Evolutionary conservation across 2,888 invertebrate genomes (phyloP).

Genomic region (Rhamnusium bicolor): DNA sequence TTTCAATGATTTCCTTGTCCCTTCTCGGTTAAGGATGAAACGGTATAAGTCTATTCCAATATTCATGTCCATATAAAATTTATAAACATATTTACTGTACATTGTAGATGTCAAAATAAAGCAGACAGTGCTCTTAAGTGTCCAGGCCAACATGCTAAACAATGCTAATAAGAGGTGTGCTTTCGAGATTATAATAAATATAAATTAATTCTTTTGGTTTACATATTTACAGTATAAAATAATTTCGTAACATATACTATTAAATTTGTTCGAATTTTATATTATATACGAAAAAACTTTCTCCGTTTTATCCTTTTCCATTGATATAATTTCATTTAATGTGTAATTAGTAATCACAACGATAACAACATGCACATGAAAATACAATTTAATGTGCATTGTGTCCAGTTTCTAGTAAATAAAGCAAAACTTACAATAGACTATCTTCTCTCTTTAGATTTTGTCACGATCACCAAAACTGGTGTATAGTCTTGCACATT

Average conservation of each 20-base stretch:
- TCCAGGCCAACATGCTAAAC: background rate
- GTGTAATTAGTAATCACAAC: background rate
- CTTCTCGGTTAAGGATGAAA: background rate
- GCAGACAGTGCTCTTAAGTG: background rate
- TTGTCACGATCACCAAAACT: background rate
- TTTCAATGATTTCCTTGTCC: background rate
- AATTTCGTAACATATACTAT: too few species aligned
- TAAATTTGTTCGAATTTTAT: too few species aligned
- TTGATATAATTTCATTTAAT: conserved; percentile 1
- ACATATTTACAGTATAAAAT: too few species aligned
- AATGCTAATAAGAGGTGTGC: background rate
- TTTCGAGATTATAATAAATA: too few species aligned
- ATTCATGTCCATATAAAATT: too few species aligned
- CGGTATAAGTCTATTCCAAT: too few species aligned
- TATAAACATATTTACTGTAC: background rate
- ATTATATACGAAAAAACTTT: too few species aligned
- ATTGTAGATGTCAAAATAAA: background rate
- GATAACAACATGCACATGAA: conserved; percentile 18
- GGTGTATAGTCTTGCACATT: background rate
- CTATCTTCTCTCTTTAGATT: background rate
- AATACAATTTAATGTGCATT: conserved; percentile 26
- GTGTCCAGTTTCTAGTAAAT: conserved; percentile 4
- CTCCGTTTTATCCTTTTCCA: background rate
- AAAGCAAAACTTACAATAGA: background rate
- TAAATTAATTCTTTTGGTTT: too few species aligned